Conservation (phyloP, 2,797 vertebrate genomes). For the Tachyglossus aculeatus region DNA sequence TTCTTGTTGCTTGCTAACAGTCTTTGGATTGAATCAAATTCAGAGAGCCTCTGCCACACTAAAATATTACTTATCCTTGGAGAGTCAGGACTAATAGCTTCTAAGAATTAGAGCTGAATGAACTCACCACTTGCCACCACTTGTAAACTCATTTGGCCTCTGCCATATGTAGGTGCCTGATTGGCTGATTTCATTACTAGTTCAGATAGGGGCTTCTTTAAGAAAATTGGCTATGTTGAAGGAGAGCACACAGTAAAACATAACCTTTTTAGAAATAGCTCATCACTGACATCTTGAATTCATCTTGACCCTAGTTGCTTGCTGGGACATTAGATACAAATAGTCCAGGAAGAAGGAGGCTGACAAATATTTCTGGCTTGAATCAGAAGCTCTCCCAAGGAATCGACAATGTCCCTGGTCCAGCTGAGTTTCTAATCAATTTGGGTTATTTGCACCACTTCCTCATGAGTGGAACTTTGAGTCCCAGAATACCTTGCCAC, state of each 20-base stretch:
- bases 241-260: not conserved
- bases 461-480: not conserved
- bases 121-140: no score
- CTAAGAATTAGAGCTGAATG: no score
- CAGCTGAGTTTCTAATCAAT: not conserved
- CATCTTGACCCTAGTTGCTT: slow-evolving; percentile 14
- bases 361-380: slow-evolving; percentile 21
- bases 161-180: not conserved
- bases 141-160: not conserved
- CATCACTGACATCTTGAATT: not conserved
- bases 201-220: not conserved
- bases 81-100: no score
- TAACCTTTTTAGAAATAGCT: slow-evolving; percentile 34
- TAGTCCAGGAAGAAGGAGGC: not conserved
- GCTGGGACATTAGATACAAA: slow-evolving; percentile 4
- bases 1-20: no score
- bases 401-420: not conserved
- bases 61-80: no score
- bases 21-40: no score
- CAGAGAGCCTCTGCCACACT: no score
- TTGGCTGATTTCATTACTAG: not conserved
- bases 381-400: not conserved
- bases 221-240: not conserved
- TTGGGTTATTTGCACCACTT: not conserved
- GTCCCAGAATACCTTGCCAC: not conserved